Percentiles rank a stretch among this genome's conserved stretches.
Conservation (phyloP, 2,797 vertebrate species). For the Smutsia gigantea region DNA sequence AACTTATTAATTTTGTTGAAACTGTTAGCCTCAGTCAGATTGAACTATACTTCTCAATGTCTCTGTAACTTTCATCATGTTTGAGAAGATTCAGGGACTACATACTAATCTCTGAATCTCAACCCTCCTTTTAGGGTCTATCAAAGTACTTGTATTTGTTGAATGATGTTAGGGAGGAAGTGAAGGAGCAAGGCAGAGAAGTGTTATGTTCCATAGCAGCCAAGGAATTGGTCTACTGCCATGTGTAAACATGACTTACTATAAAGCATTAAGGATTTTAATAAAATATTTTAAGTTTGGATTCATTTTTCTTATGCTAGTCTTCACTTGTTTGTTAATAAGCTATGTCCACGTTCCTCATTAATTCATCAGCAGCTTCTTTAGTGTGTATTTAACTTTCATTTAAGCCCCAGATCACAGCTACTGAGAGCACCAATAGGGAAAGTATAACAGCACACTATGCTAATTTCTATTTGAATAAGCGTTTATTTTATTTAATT, state of each 20-base stretch:
- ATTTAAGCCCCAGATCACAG: not conserved
- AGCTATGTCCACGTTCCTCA: not conserved
- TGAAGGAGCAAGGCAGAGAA: not conserved
- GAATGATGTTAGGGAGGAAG: not conserved
- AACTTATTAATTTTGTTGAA: not conserved
- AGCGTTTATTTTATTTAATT: conserved; percentile 23
- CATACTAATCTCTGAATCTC: not conserved
- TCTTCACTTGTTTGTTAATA: not conserved
- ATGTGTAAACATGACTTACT: not conserved
- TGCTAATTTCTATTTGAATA: not conserved
- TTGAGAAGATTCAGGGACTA: not conserved
- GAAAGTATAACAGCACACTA: not conserved
- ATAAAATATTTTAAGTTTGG: not conserved
- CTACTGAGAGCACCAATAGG: not conserved
- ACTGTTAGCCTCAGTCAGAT: not conserved
- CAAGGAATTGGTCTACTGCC: not conserved
- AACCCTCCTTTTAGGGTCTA: not conserved
- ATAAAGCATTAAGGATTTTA: not conserved
- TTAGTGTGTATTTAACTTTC: conserved; percentile 6
- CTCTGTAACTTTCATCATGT: not conserved
- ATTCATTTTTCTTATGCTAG: not conserved
- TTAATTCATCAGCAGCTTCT: not conserved
- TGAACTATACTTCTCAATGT: not conserved
- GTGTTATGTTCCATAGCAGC: not conserved
- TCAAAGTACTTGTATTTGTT: not conserved